A percentile compares a stretch with the other conserved stretches of the same genome.
Conservation (phyloP, 1,140 invertebrate species). For the Sminthurinus signatus region DNA sequence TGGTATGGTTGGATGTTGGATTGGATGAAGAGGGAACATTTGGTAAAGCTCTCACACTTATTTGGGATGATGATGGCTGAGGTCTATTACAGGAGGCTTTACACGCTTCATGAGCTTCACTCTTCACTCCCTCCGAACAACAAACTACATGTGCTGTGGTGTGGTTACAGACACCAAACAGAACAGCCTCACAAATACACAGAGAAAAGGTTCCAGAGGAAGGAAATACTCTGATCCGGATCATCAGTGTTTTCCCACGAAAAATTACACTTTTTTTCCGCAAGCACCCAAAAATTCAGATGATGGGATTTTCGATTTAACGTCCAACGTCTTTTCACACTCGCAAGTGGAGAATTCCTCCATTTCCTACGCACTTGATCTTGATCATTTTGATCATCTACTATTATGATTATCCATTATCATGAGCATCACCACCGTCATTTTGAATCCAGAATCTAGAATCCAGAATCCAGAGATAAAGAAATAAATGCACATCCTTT, state of each 20-base stretch:
- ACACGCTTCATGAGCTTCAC: slow-evolving; percentile 17
- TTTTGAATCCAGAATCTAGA: no score
- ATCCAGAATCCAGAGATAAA: no score
- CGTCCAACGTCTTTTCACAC: slow-evolving; percentile 10
- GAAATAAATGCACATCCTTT: background rate
- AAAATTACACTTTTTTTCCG: slow-evolving; percentile 38
- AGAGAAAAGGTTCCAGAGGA: slow-evolving; percentile 9
- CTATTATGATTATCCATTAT: background rate
- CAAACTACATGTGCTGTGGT: no score
- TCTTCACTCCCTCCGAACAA: background rate
- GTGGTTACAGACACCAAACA: no score
- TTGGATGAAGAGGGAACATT: slow-evolving; percentile 28
- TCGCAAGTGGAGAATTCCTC: background rate
- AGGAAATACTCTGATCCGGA: slow-evolving; percentile 27
- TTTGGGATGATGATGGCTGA: slow-evolving; percentile 41
- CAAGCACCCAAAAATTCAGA: slow-evolving; percentile 28
- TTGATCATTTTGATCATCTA: no score
- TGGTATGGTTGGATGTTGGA: no score
- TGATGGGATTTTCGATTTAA: slow-evolving; percentile 34
- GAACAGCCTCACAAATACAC: no score
- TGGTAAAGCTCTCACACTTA: slow-evolving; percentile 39
- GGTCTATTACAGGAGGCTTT: slow-evolving; percentile 32
- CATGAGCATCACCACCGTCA: background rate
- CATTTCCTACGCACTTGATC: no score
- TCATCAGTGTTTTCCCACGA: slow-evolving; percentile 37